Conservation (phyloP, 2,113 vertebrate genomes). For the Hylia prasina region DNA sequence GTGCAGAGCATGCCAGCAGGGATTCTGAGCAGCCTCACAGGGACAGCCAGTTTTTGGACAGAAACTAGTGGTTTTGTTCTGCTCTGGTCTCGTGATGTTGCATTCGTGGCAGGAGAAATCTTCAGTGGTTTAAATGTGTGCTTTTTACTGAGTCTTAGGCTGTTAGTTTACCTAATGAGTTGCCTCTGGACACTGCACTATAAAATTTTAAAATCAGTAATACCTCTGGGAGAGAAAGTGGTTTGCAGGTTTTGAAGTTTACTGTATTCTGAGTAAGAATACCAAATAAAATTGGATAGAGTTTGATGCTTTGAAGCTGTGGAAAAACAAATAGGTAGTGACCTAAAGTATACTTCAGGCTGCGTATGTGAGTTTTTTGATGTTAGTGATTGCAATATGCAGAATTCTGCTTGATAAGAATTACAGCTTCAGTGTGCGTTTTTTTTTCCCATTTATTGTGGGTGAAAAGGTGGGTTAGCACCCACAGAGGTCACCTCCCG, state of each 20-base stretch:
- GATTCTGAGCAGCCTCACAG: constrained; percentile 11
- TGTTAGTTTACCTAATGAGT: not conserved
- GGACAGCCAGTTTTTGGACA: not conserved
- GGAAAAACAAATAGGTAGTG: not conserved
- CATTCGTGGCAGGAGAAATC: not conserved
- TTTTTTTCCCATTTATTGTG: not conserved
- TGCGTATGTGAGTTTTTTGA: not conserved
- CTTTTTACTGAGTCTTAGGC: not conserved
- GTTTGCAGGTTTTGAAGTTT: not conserved
- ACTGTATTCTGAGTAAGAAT: not conserved
- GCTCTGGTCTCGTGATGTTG: not conserved
- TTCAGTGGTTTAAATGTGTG: not conserved
- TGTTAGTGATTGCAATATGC: not conserved
- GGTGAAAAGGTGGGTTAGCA: not conserved
- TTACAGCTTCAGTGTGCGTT: not conserved
- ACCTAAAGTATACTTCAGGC: not conserved
- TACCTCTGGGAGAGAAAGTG: not conserved
- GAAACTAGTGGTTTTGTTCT: not conserved
- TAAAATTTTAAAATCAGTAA: not conserved
- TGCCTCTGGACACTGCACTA: not conserved
- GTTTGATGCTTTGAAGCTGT: not conserved
- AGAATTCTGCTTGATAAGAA: not conserved
- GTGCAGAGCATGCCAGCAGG: not conserved
- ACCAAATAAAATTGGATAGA: not conserved
- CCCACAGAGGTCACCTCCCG: not conserved